These are phyloP conservation scores for Pheosia tremula DNA, from an alignment of 2,888 invertebrate species.

Conservation along the genomic window DNA sequence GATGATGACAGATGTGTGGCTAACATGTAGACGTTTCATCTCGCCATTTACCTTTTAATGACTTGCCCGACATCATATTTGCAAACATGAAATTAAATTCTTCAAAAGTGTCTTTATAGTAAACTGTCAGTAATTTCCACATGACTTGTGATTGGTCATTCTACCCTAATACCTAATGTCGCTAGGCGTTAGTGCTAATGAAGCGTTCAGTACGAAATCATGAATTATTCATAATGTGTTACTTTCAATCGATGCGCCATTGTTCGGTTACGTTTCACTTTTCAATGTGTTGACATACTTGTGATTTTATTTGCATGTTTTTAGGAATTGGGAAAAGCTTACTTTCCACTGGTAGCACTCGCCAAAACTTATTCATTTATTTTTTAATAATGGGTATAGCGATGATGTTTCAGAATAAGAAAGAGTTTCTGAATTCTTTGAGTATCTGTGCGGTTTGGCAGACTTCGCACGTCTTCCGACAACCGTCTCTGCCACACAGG, in stretches of 20 bases:
- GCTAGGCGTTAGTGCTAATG: neutral
- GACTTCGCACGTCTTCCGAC: too few species aligned
- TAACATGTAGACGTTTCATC: too few species aligned
- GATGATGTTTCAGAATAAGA: too few species aligned
- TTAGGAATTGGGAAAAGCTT: neutral
- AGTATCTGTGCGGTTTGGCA: too few species aligned
- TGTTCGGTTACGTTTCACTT: slow-evolving; percentile 1
- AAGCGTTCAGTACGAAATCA: neutral
- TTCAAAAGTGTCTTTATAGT: neutral
- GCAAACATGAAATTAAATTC: too few species aligned
- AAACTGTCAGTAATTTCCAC: slow-evolving; percentile 3
- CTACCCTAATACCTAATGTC: neutral
- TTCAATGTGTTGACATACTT: neutral
- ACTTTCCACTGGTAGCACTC: neutral
- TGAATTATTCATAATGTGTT: slow-evolving; percentile 1
- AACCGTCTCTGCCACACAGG: too few species aligned
- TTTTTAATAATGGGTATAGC: too few species aligned
- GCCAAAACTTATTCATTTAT: too few species aligned
- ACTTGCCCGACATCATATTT: too few species aligned
- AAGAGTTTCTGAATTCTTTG: too few species aligned
- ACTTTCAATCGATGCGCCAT: slow-evolving; percentile 4
- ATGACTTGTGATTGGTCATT: neutral
- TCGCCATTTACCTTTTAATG: too few species aligned
- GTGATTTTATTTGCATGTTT: neutral
- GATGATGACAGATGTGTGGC: too few species aligned